These are phyloP conservation scores for Gambusia affinis DNA, from an alignment of 2,113 vertebrate species.

Conservation along the genomic window DNA sequence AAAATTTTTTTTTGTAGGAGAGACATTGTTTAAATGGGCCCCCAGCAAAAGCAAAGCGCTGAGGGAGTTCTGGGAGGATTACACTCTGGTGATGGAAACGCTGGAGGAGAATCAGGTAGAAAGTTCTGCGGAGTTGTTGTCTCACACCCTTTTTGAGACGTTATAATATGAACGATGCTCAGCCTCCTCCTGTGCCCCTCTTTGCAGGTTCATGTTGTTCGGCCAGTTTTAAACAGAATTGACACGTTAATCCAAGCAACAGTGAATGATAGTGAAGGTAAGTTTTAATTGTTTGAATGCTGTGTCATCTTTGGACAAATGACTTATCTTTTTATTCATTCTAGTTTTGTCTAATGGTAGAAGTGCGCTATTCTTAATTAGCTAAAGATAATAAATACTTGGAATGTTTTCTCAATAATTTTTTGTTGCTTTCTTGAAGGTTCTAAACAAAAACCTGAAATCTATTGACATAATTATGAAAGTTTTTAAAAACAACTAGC, in stretches of 20 bases:
- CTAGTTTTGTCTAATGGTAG: neutral
- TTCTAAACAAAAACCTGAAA: no score
- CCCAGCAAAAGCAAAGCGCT: constrained; percentile 78
- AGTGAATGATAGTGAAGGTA: constrained; percentile 78
- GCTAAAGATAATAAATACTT: neutral
- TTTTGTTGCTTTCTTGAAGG: no score
- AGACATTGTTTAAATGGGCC: constrained; percentile 88
- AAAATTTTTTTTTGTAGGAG: constrained; percentile 60
- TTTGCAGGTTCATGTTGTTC: constrained; percentile 92
- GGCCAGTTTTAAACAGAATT: constrained; percentile 91
- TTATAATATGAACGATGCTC: neutral
- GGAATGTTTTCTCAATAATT: neutral
- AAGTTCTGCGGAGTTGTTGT: neutral
- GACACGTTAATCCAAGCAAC: constrained; percentile 86
- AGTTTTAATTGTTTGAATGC: neutral
- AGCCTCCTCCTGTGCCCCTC: constrained; percentile 2
- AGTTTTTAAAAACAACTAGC: neutral
- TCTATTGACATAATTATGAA: neutral
- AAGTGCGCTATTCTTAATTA: neutral
- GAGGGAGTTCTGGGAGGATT: constrained; percentile 91
- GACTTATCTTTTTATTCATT: neutral
- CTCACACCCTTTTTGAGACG: neutral
- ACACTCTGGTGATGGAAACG: constrained; percentile 91
- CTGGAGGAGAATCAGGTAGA: constrained; percentile 95
- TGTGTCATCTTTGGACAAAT: neutral